Base-by-base conservation (phyloP, 2,797 vertebrate species). In the Enteromius trimaculatus region DNA sequence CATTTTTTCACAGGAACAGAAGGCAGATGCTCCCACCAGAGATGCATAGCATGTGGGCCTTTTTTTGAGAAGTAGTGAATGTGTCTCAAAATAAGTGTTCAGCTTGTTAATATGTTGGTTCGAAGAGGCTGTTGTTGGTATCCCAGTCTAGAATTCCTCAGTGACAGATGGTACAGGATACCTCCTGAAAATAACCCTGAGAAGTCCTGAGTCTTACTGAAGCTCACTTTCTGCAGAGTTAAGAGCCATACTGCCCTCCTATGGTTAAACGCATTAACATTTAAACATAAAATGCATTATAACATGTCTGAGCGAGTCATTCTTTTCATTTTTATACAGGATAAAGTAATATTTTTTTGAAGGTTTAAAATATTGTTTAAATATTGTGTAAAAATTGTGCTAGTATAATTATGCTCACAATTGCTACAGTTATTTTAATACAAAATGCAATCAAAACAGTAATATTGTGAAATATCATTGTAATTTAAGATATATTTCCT, bases 131-230 rank as follows among this genome's bases (percentile, higher is more conserved):
- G 74, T 77, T 26, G 55, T 34, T 79, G 23, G 68, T 69, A 85
- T 72, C 79, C 68, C 77, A 79, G 65, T 84, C 44, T 85, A 80
- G 89, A 90, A 92, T 92, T 93, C 91, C 89, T 89, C 82, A 88
- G 84, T 88, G 91, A 93, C 92, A 92, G 92, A 92, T 86, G 90
- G 83, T 64, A 84, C 84, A 62, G 83, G 14, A 49, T 72, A 29
- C 86, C 82, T 84, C 74, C 90, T 89, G 87, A 90, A 93, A 92
- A 94, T 92, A 94, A 86, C 69, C 31, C 44, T 29, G 84, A 66
- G 76, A 42, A 10, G 76, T 60, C 47, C 39, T 42, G 26, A 34
- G 51, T 39, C 65, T 51, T 62, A 58, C 47, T 80, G 71, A 77
- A 26, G 51, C 31, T 65, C 6, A 58, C 16, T 62, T 70, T 47